A percentile compares a stretch with the other conserved stretches of the same genome.
Evolutionary conservation across 2,888 invertebrate species (phyloP).

Genomic region (Eilema depressum): DNA sequence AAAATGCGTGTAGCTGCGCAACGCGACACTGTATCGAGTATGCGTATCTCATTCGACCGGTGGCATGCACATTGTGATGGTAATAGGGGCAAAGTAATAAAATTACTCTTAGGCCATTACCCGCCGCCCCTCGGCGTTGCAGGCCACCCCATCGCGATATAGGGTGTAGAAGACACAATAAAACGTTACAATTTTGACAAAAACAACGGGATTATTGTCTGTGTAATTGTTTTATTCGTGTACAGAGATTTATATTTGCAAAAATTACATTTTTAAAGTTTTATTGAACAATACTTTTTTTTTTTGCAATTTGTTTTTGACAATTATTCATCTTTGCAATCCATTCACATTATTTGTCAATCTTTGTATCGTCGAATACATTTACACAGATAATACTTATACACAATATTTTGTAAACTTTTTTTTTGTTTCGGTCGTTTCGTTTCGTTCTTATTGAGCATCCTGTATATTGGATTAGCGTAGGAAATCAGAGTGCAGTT

Average conservation of each 20-base stretch:
- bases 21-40: slow-evolving; percentile 50
- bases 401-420: not conserved
- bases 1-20: slow-evolving; percentile 43
- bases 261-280: slow-evolving; percentile 47
- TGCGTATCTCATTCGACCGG: slow-evolving; percentile 79
- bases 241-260: slow-evolving; percentile 62
- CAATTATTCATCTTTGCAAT: not conserved
- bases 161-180: slow-evolving; percentile 79
- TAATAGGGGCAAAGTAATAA: slow-evolving; percentile 87
- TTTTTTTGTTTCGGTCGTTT: not conserved
- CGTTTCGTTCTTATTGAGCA: slow-evolving; percentile 48
- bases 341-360: not conserved
- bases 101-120: slow-evolving; percentile 87
- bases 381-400: not conserved
- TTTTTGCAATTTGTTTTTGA: slow-evolving; percentile 14
- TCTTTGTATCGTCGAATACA: not conserved
- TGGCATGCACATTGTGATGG: slow-evolving; percentile 85
- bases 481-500: slow-evolving; percentile 86
- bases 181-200: slow-evolving; percentile 76
- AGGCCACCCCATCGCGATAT: slow-evolving; percentile 67
- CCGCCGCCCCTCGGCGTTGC: slow-evolving; percentile 73
- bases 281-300: slow-evolving; percentile 16
- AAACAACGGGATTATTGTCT: slow-evolving; percentile 77
- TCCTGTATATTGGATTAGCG: slow-evolving; percentile 72
- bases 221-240: slow-evolving; percentile 77